Percentiles rank a stretch among this genome's conserved stretches.
These are phyloP conservation scores for Pachyramphus minor DNA, from an alignment of 2,113 vertebrate species.

Conservation along the genomic window DNA sequence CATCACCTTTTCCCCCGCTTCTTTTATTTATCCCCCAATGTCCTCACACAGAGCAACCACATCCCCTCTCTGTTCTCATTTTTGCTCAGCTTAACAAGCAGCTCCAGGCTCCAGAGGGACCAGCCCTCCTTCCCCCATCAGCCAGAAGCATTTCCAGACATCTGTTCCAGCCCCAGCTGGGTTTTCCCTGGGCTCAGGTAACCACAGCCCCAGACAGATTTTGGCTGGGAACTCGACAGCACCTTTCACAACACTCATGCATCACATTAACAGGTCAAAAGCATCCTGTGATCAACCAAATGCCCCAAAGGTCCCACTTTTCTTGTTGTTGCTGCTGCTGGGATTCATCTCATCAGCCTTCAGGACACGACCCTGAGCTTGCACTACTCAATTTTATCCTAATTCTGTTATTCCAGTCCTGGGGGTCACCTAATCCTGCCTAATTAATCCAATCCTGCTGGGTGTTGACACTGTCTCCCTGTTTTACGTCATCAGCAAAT, in stretches of 20 bases:
- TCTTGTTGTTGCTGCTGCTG: neutral
- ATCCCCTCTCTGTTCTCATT: neutral
- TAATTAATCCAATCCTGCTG: conserved; percentile 13
- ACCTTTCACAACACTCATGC: neutral
- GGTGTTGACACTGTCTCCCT: neutral
- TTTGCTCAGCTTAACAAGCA: neutral
- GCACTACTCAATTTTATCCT: neutral
- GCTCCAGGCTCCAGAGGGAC: neutral
- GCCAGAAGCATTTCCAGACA: neutral
- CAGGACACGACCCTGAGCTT: neutral
- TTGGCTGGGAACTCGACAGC: neutral
- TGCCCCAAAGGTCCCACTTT: neutral
- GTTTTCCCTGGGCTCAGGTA: neutral
- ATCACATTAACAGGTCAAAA: neutral
- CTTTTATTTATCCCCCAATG: neutral
- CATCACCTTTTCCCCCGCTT: too few species aligned
- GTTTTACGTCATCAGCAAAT: neutral
- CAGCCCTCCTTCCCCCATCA: fast-evolving
- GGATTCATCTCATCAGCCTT: neutral
- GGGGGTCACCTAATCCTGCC: neutral
- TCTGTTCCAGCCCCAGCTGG: neutral
- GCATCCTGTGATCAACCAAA: neutral
- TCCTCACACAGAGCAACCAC: neutral
- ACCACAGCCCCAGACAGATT: neutral
- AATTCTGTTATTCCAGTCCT: neutral